Base-by-base conservation (phyloP, 1,140 invertebrate species). In the Telenomus remus region DNA sequence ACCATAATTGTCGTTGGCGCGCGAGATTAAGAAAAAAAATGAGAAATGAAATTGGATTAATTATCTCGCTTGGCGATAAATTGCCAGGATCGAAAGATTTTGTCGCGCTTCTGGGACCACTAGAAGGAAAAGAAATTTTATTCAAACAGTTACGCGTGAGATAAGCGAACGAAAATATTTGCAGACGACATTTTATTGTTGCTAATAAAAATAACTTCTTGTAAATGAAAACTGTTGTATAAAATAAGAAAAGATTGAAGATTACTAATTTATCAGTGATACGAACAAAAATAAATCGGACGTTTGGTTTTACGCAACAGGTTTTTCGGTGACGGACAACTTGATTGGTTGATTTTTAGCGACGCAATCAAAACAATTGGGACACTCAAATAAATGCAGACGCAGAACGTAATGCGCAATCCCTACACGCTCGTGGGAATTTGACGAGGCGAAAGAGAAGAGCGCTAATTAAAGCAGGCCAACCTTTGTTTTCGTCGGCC, bases 401-500 rank as follows among this genome's bases (percentile, higher is more conserved):
- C 50, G 53, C 61, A 56, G 43, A 50, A 50, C 56, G 49, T 69
- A 57, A 59, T 39, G 50, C 64, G 13, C 46, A 37, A 50, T 43
- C 48, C 19, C 37, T 27, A 34, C 47, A 46, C 51, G 47, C 81
- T 76, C 80, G 81, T 84, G 82, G 74, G 82, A 84, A 84, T 78
- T 84, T 81, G 60, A 51, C 65, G 76, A 42, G 66, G 60, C 63
- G 54, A 46, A 55, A 59, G 19, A 60, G 55, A 51, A 54, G 65
- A 69, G 42, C 55, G 48, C 56, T 84, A 83, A 83, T 84, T 84
- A 83, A 80, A 81, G 68, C 63, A 74, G 68, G 55, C 66, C 66
- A 74, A 68, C 72, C 79, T 82, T 84, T 84, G 81, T 83, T 81
- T 84, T 84, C 80, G 61, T 37, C 56, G 56, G 55, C 44, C 27